phyloP scores from a whole-genome alignment of 1,140 invertebrate species.

The Nasonia giraulti region DNA sequence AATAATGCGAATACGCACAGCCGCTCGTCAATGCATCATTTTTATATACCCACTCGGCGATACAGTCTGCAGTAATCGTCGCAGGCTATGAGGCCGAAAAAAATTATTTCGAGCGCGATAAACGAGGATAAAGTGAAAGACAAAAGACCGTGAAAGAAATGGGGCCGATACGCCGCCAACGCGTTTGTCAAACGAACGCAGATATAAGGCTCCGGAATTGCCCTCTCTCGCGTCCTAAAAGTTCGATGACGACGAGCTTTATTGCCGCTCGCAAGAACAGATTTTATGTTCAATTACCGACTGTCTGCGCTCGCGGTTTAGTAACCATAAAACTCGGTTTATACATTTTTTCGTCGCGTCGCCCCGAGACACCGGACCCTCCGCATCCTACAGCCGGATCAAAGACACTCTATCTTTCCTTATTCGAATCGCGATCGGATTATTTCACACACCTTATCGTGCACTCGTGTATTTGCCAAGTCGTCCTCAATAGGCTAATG shows the following conservation, averaged over 20 bases:
- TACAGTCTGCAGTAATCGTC: too few relatives aligned
- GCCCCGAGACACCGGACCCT: neutral
- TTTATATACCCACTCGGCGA: too few relatives aligned
- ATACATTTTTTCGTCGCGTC: neutral
- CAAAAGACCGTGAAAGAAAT: neutral
- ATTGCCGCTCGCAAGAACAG: constrained; percentile 58
- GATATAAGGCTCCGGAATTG: neutral
- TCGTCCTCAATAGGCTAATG: neutral
- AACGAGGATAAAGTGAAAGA: neutral
- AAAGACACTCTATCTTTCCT: neutral
- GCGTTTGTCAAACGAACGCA: neutral
- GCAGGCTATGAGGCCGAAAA: too few relatives aligned
- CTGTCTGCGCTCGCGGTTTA: neutral
- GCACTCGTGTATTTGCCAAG: neutral
- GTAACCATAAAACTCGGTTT: constrained; percentile 9
- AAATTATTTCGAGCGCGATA: too few relatives aligned
- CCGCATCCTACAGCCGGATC: neutral
- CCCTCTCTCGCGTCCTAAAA: neutral
- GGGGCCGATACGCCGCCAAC: neutral
- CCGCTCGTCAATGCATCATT: too few relatives aligned
- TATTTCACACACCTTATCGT: neutral
- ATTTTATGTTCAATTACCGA: constrained; percentile 59
- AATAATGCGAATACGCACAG: too few relatives aligned
- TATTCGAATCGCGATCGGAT: neutral
- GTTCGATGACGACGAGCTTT: constrained; percentile 30